Conservation (phyloP, 1,140 invertebrate species). For the Formica selysi region DNA sequence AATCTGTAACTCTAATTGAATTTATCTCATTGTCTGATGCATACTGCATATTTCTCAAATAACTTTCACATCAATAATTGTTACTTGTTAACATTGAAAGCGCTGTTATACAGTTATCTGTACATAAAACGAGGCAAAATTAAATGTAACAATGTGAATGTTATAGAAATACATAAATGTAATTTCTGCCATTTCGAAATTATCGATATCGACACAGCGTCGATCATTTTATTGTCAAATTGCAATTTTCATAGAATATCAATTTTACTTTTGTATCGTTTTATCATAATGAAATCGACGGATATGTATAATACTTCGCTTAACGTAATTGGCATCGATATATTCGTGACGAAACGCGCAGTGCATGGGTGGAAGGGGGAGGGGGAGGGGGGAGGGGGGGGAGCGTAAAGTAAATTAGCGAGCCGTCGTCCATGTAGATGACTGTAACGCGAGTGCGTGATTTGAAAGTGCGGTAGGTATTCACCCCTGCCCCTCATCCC, state of each 20-base stretch:
- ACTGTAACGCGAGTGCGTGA: slow-evolving; percentile 67
- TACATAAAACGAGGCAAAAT: neutral
- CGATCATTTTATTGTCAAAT: neutral
- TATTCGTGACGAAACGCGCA: slow-evolving; percentile 27
- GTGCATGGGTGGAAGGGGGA: neutral
- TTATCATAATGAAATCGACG: neutral
- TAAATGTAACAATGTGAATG: neutral
- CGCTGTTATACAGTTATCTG: neutral
- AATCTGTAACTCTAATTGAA: neutral
- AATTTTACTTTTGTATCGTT: neutral
- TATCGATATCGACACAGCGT: neutral
- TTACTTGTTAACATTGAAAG: neutral
- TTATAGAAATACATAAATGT: neutral
- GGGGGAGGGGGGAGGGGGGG: neutral
- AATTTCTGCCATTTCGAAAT: neutral
- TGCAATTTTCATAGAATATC: neutral
- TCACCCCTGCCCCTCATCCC: neutral
- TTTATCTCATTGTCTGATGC: neutral
- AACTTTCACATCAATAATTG: neutral
- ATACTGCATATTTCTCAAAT: neutral
- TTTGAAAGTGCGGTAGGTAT: slow-evolving; percentile 77
- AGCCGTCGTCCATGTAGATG: slow-evolving; percentile 50
- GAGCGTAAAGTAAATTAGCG: slow-evolving; percentile 52
- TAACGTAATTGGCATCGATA: slow-evolving; percentile 45
- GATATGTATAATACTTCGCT: slow-evolving; percentile 42